phyloP scores from a whole-genome alignment of 2,797 vertebrate species.

The Galago senegalensis region DNA sequence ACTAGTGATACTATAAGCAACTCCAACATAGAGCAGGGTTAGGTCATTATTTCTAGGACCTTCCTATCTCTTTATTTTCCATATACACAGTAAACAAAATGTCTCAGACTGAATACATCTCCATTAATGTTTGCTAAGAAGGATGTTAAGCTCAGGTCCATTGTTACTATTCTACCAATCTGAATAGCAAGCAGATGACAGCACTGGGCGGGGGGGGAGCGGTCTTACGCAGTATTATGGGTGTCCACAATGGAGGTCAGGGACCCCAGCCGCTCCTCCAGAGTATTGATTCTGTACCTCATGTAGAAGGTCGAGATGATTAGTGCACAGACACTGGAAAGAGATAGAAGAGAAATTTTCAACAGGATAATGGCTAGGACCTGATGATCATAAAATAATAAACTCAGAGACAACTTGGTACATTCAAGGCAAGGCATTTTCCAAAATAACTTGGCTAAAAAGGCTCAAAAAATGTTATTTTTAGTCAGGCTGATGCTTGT shows the following conservation, averaged over 20 bases:
- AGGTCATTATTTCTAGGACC: not conserved
- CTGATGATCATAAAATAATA: not conserved
- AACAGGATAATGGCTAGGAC: not conserved
- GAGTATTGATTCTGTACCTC: slow-evolving; percentile 93
- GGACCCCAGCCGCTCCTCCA: slow-evolving; percentile 93
- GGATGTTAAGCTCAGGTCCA: not conserved
- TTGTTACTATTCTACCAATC: not conserved
- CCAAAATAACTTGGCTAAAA: slow-evolving; percentile 36
- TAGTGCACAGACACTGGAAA: slow-evolving; percentile 93
- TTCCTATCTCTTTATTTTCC: not conserved
- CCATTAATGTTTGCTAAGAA: slow-evolving; percentile 3
- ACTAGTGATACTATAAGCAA: not conserved
- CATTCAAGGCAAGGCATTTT: not conserved
- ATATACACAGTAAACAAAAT: not conserved
- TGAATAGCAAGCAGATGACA: not conserved
- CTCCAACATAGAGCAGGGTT: not conserved
- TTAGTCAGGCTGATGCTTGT: not conserved
- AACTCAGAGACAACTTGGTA: not conserved
- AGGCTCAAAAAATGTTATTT: slow-evolving; percentile 15
- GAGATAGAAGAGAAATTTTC: slow-evolving; percentile 65
- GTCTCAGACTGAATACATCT: not conserved
- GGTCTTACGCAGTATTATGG: slow-evolving; percentile 91
- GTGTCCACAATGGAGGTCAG: slow-evolving; percentile 91
- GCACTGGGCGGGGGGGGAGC: not conserved
- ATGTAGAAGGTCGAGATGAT: slow-evolving; percentile 96